Percentiles rank a stretch among this genome's conserved stretches.
These are phyloP conservation scores for Trematomus bernacchii DNA, from an alignment of 2,797 vertebrate genomes.

Conservation along the genomic window DNA sequence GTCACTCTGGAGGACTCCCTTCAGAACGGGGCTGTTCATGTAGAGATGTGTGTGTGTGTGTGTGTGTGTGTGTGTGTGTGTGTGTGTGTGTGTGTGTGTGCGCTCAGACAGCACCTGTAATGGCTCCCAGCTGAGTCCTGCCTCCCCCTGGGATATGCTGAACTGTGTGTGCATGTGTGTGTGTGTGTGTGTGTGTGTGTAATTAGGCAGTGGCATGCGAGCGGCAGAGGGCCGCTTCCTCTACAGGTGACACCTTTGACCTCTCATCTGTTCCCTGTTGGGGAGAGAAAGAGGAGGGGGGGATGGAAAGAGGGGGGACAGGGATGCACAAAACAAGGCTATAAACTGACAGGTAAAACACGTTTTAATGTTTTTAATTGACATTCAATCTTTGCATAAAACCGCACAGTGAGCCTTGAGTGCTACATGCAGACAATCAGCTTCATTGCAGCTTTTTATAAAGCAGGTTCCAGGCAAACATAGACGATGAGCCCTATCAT, in stretches of 20 bases:
- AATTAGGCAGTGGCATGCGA: conserved; percentile 87
- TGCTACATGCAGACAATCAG: conserved; percentile 1
- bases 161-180: conserved; percentile 42
- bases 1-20: conserved; percentile 66
- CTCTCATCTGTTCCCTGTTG: conserved; percentile 88
- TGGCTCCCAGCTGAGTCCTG: conserved; percentile 85
- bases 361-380: conserved; percentile 49
- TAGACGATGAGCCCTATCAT: background rate
- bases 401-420: background rate
- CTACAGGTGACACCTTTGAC: conserved; percentile 89
- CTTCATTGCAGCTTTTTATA: background rate
- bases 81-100: conserved; percentile 62
- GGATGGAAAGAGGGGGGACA: conserved; percentile 45
- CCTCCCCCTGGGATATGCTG: conserved; percentile 31
- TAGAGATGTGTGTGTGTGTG: conserved; percentile 53
- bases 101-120: conserved; percentile 83
- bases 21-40: conserved; percentile 48
- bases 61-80: conserved; percentile 39
- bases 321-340: conserved; percentile 14
- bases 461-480: background rate
- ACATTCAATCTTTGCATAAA: conserved; percentile 26
- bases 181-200: conserved; percentile 72
- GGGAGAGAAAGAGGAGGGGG: conserved; percentile 47
- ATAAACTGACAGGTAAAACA: conserved; percentile 6
- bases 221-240: conserved; percentile 84